Base-by-base conservation (phyloP, 2,888 invertebrate species). In the Orthosia gracilis region DNA sequence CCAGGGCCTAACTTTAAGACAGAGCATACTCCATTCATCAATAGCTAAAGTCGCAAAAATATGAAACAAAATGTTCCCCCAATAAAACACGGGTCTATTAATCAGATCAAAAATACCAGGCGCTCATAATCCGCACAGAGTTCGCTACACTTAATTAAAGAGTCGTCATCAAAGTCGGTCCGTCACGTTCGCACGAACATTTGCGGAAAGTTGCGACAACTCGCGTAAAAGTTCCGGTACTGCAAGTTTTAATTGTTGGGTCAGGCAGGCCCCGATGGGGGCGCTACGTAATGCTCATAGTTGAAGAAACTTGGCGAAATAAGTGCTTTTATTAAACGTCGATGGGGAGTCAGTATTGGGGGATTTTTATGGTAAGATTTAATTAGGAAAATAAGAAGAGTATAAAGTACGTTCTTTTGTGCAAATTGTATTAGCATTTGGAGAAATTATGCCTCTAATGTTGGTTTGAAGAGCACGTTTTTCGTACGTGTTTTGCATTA, bases 231-330 rank as follows among this genome's bases (percentile, higher is more conserved):
- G 85, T 88, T 84, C 74, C 64, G 73, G 64, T 73, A 81, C 80
- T 89, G 87, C 83, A 89, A 91, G 89, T 91, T 91, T 90, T 91
- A 91, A 91, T 91, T 90, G 88, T 83, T 69, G 79, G 85, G 79
- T 76, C 74, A 69, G 82, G 68, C 17, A 58, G 65, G 66, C 21
- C 61, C 55, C 76, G 63, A 45, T 64, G 71, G 63, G 65, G 40
- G 83, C 76, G 83, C 64, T 45, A 76, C 50, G 59, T 52, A 73
- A 79, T 70, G 70, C 55, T 69, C 58, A 65, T 76, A 73, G 57
- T 69, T 58, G 72, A 65, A 72, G 75, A 61, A 69, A 71, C 69
- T 69, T 45, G 47, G 40, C 17, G 49, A 45, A 70, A 65, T 78
- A 69, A 83, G 67, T 73, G 69, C 83, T 78, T 73, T 67, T 64